Base-by-base conservation (phyloP, 1,140 invertebrate species). In the Caenorhabditis latens region DNA sequence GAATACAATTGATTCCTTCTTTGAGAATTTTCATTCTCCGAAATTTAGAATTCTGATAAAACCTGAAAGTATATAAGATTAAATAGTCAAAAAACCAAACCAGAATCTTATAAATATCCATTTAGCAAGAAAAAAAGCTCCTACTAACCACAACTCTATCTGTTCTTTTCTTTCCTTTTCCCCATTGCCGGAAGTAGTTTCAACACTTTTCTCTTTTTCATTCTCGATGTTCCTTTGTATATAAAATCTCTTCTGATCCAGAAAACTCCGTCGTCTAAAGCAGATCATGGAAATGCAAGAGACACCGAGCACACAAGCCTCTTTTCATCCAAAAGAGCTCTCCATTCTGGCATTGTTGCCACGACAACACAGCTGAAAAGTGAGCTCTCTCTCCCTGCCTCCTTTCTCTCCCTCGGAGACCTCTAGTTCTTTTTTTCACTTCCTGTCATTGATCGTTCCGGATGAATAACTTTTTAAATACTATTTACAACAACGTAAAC, bases 311-410 rank as follows among this genome's bases (percentile, higher is more conserved):
- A 50, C 71, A n/a, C 71, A 16, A 53, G 50, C 46, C 42, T 32
- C 71, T 79, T 50, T 79, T 50, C 43, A 79, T 79, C 71, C 46
- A 8, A 42, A 71, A 42, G 24, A 32, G 32, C 65, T 63, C n/a
- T 58, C n/a, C 57, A 24, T 53, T 53, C 16, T 53, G n/a, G 61
- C 71, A 79, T 79, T 79, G 71, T 79, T 79, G 46, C 71, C 71
- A 79, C 43, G 71, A 79, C 71, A 79, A 79, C 71, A 50, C 71
- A 53, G 71, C 71, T 79, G 71, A 79, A 50, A 79, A 50, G 46
- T 79, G 71, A 79, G 71, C 6, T 14, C 19, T 79, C 61, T 65
- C 61, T 11, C 32, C 16, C 16, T n/a, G 4, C 24, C 71, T 21
- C 46, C 40, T 13, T 50, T 50, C 9, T 79, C n/a, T 50, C 9